These are phyloP conservation scores for Coptodon rendalli DNA, from an alignment of 2,113 vertebrate genomes.

Conservation along the genomic window DNA sequence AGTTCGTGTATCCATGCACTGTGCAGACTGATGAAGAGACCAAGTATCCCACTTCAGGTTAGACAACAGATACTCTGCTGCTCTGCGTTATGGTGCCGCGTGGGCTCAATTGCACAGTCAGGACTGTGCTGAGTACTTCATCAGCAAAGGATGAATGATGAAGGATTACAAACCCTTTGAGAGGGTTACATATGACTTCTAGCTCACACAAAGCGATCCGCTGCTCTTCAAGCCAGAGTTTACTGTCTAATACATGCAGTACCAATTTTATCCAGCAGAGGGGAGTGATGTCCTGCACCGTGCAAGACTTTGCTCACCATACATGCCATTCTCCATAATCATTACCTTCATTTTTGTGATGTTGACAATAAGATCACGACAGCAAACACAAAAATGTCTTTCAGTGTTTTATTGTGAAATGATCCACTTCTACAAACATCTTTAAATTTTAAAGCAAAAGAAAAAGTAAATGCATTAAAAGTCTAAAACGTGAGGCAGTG, in stretches of 20 bases:
- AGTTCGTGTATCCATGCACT: not conserved
- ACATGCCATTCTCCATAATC: not conserved
- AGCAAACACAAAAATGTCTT: not conserved
- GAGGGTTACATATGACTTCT: fast-evolving
- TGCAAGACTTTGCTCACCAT: not conserved
- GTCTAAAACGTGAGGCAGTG: not conserved
- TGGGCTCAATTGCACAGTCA: not conserved
- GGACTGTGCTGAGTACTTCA: not conserved
- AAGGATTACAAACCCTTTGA: not conserved
- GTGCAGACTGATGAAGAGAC: not conserved
- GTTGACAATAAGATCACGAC: not conserved
- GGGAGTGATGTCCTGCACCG: not conserved
- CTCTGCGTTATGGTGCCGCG: not conserved
- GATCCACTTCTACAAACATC: not conserved
- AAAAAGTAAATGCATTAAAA: not conserved
- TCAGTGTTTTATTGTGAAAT: constrained; percentile 22
- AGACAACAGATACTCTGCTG: not conserved
- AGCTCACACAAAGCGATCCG: not conserved
- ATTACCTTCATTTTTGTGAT: not conserved
- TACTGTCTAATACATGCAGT: fast-evolving
- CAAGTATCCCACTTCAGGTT: not conserved
- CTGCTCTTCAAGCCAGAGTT: not conserved
- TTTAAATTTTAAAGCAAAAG: not conserved
- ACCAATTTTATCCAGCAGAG: not conserved
- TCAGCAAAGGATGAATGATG: not conserved